A percentile compares a stretch with the other conserved stretches of the same genome.
phyloP scores from a whole-genome alignment of 2,797 vertebrate species.

The Anolis apletophallus region DNA sequence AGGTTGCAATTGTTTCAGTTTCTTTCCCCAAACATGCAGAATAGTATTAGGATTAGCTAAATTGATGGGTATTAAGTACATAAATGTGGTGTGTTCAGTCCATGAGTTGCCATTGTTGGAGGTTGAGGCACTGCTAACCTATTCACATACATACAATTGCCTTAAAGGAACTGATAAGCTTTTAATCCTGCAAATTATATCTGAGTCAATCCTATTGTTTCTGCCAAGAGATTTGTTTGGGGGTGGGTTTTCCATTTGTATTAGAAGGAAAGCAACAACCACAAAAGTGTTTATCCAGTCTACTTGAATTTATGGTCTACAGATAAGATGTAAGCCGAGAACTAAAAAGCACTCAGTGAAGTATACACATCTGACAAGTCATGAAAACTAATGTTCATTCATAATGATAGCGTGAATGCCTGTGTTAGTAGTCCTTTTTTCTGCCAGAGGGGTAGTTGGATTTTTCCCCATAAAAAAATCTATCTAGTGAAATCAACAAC shows the following conservation, averaged over 20 bases:
- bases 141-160: slow-evolving; percentile 62
- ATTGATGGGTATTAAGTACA: slow-evolving; percentile 18
- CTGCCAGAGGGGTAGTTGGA: not conserved
- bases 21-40: not conserved
- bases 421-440: not conserved
- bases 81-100: slow-evolving; percentile 57
- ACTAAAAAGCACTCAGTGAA: not conserved
- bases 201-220: slow-evolving; percentile 43
- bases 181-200: slow-evolving; percentile 52
- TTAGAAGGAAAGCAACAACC: not conserved
- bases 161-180: slow-evolving; percentile 60
- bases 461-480: not conserved
- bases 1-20: not conserved
- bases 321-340: not conserved
- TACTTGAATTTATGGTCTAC: not conserved
- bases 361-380: not conserved
- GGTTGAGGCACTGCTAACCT: slow-evolving; percentile 46
- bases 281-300: not conserved
- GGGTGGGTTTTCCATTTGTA: not conserved
- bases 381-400: not conserved
- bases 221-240: slow-evolving; percentile 16
- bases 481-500: slow-evolving; percentile 24
- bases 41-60: slow-evolving; percentile 8
- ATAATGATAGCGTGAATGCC: not conserved
- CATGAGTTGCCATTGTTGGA: not conserved